Base-by-base conservation (phyloP, 1,140 invertebrate species). In the Drosophila elegans region DNA sequence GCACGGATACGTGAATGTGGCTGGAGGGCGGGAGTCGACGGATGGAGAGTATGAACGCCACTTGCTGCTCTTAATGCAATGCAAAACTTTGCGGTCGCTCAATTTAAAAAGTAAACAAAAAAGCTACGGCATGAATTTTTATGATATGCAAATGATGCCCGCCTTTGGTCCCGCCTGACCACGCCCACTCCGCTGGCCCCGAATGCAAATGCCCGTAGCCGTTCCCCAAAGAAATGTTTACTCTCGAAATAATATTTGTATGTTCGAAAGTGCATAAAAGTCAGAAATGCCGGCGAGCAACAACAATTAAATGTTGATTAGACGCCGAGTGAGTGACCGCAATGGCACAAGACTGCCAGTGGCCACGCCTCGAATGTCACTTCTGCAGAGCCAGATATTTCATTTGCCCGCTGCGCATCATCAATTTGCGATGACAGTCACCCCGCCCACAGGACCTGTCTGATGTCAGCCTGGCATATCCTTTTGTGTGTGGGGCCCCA, bases 51-150 rank as follows among this genome's bases (percentile, higher is more conserved):
- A 71, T 41, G 68, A 71, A 71, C 69, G 29, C 51, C 71, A 52
- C 72, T 78, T 59, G 44, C 71, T 69, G 69, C 68, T 83, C 66
- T 73, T 83, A 88, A 88, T 88, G 84, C 83, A 79, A 83, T 62
- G 84, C 76, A 89, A 89, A 88, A 88, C 84, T 80, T 88, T 89
- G 84, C 80, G 84, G 83, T 74, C 89, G 80, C 80, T 89, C 84
- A 88, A 88, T 88, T 88, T 88, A 80, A 89, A 88, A 89, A 84
- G 61, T 84, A 74, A 75, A 88, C 83, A 60, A 89, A 88, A 88
- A 88, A 80, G 77, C 76, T 68, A 80, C 74, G 79, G 79, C 75
- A 88, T 88, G 83, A 89, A 88, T 88, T 88, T 88, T 89, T 89
- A 89, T 89, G 80, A 88, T 77, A 88, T 88, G 83, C 84, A 89